A percentile compares a stretch with the other conserved stretches of the same genome.
phyloP scores from a whole-genome alignment of 2,113 vertebrate genomes.

The Panurus biarmicus region DNA sequence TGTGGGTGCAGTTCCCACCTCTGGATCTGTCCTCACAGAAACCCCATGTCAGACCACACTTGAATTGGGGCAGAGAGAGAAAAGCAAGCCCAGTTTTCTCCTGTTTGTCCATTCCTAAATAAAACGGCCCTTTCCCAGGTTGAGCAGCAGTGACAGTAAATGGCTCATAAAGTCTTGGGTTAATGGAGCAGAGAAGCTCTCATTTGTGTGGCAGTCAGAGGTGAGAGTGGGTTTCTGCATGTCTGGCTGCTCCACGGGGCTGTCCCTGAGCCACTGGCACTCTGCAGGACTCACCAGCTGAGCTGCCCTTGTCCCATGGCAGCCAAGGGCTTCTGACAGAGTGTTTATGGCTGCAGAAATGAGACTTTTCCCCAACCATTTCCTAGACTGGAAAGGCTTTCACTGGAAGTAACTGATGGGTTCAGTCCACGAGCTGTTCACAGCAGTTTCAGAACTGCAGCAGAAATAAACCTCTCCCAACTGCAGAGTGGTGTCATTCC shows the following conservation, averaged over 20 bases:
- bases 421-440: neutral
- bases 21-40: neutral
- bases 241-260: neutral
- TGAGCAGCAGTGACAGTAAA: slow-evolving; percentile 3
- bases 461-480: neutral
- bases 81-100: neutral
- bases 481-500: neutral
- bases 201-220: slow-evolving; percentile 34
- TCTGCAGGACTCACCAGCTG: neutral
- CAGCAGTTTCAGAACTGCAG: neutral
- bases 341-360: neutral
- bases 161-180: slow-evolving; percentile 10
- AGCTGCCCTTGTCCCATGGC: neutral
- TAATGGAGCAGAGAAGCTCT: slow-evolving; percentile 43
- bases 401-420: neutral
- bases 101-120: neutral
- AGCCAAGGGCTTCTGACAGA: neutral
- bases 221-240: neutral
- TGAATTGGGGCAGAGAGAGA: neutral
- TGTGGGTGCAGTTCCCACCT: neutral
- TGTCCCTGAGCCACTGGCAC: neutral
- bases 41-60: rapidly evolving
- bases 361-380: neutral
- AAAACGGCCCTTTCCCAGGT: neutral
- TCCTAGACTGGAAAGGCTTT: slow-evolving; percentile 11